Percentiles rank a stretch among this genome's conserved stretches.
These are phyloP conservation scores for Orchestia grillus DNA, from an alignment of 1,140 invertebrate genomes.

Conservation along the genomic window DNA sequence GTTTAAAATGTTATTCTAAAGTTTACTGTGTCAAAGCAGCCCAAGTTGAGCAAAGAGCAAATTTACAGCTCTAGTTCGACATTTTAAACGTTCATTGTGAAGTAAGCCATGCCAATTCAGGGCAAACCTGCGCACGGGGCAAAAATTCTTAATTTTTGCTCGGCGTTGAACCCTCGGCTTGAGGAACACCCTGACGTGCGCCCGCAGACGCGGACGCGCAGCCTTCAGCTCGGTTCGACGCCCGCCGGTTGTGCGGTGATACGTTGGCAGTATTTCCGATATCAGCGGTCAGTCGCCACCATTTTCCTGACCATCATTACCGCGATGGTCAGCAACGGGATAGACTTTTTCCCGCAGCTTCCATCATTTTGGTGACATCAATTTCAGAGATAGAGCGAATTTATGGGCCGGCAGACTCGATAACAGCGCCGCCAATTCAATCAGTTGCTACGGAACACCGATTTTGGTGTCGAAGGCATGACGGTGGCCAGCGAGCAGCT, in stretches of 20 bases:
- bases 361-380: slow-evolving; percentile 56
- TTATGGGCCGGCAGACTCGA: slow-evolving; percentile 53
- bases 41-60: not conserved
- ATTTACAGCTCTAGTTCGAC: not conserved
- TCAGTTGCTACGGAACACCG: slow-evolving; percentile 47
- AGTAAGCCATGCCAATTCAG: not conserved
- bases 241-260: slow-evolving; percentile 32
- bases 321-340: slow-evolving; percentile 51
- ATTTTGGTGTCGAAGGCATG: slow-evolving; percentile 54
- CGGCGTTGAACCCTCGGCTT: too few relatives aligned
- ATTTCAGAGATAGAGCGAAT: slow-evolving; percentile 54
- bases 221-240: not conserved
- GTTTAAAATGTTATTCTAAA: too few relatives aligned
- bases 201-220: not conserved
- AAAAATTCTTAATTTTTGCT: not conserved
- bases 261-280: slow-evolving; percentile 52
- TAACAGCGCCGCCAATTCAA: slow-evolving; percentile 53
- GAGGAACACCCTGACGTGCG: not conserved
- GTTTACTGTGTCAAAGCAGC: too few relatives aligned
- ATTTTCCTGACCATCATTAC: slow-evolving; percentile 56
- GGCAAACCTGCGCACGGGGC: too few relatives aligned
- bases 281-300: slow-evolving; percentile 53
- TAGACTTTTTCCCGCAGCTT: slow-evolving; percentile 54
- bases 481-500: not conserved
- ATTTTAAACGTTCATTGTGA: not conserved